Evolutionary conservation across 2,113 vertebrate genomes (phyloP).

Genomic region (Cyprinus carpio): DNA sequence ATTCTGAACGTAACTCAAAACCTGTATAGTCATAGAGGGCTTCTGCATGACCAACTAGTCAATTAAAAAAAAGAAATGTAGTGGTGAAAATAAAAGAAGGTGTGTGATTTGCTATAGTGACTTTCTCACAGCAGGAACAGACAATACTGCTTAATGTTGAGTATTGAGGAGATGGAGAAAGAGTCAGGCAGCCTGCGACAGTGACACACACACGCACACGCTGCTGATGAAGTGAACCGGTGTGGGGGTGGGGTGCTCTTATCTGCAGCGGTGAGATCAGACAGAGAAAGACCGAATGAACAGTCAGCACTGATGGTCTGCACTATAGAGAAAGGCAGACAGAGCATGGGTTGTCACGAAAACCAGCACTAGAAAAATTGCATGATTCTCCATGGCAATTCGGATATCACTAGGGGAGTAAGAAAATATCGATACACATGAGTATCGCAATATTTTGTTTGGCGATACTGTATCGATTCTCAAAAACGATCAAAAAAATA

Average conservation of each 20-base stretch:
- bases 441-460: too few species aligned
- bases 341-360: background rate
- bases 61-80: background rate
- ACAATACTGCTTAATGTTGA: slow-evolving; percentile 28
- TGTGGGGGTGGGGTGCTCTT: slow-evolving; percentile 53
- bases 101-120: background rate
- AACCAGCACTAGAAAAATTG: background rate
- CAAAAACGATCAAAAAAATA: too few species aligned
- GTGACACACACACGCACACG: slow-evolving; percentile 31
- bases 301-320: slow-evolving; percentile 72
- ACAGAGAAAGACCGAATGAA: slow-evolving; percentile 67
- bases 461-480: too few species aligned
- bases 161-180: slow-evolving; percentile 24
- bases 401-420: background rate
- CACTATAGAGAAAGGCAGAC: slow-evolving; percentile 63
- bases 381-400: background rate
- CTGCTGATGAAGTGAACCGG: slow-evolving; percentile 38
- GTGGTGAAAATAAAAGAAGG: background rate
- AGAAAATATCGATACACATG: too few species aligned
- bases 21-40: background rate
- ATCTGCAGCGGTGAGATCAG: slow-evolving; percentile 56
- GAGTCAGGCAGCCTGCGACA: slow-evolving; percentile 29
- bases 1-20: background rate
- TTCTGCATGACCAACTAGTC: background rate
- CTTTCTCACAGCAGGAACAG: slow-evolving; percentile 4